Base-by-base conservation (phyloP, 2,888 invertebrate genomes). In the Meteorus cinctellus region DNA sequence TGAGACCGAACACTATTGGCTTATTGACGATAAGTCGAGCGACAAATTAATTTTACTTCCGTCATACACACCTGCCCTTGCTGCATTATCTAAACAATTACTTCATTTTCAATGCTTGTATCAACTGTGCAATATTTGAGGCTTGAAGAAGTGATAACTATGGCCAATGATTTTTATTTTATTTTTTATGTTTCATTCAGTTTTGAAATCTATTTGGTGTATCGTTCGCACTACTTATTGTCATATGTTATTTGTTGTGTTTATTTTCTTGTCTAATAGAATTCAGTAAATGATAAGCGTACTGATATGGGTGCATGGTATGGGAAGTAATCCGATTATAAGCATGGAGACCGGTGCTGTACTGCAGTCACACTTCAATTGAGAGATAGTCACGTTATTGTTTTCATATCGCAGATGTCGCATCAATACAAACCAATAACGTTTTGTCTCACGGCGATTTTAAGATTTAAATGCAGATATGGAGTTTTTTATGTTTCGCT, bases 21-120 rank as follows among this genome's bases (percentile, higher is more conserved):
- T 86, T 83, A 83, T 86, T 82, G 67, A 76, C 81, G 84, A 86
- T 86, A 86, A 86, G 84, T 86, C 81, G 79, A 72, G 71, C 4
- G 4, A 55, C 19, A 55, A 55, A 55, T 55, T 55, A 55, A 55
- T 55, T 55, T 4, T 4, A 55, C 19, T 6, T 55, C 19, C n/a
- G 19, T 19, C 19, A 19, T 34, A 34, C 2, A 55, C 55, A 55
- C 55, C 55, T 55, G 55, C 19, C 55, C 1, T 55, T 55, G 55
- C 19, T 6, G 4, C n/a, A 19, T 55, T 55, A 55, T 55, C 55
- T 55, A n/a, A 55, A 55, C 19, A 5, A 55, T 55, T 19, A 19
- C 19, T 19, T 1, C 19, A n/a, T 6, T 4, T 8, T 16, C 48
- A 48, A 41, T 41, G 41, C 41, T 41, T 12, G 41, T 41, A 41